These are phyloP conservation scores for Lasioglossum marginatum DNA, from an alignment of 2,888 invertebrate species.

Conservation along the genomic window DNA sequence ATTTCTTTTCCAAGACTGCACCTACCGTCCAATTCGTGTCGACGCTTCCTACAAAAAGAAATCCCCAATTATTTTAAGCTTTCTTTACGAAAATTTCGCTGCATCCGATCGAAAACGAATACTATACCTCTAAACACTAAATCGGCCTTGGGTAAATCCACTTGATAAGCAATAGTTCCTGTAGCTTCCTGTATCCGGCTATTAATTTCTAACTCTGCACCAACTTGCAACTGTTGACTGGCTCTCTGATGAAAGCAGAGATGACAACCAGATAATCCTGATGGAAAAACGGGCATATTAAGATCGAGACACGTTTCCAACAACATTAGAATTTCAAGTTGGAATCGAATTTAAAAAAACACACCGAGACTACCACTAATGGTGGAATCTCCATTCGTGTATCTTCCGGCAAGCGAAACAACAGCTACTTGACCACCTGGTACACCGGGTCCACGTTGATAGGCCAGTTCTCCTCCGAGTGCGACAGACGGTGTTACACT, in stretches of 20 bases:
- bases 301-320: not conserved
- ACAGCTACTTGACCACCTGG: constrained; percentile 96
- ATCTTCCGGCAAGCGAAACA: constrained; percentile 94
- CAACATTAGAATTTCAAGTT: not conserved
- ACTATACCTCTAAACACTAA: constrained; percentile 94
- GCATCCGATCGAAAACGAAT: not conserved
- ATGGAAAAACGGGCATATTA: not conserved
- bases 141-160: constrained; percentile 97
- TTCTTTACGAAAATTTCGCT: not conserved
- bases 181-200: constrained; percentile 95
- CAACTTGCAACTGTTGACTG: constrained; percentile 95
- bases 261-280: constrained; percentile 92
- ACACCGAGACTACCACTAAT: constrained; percentile 85
- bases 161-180: constrained; percentile 97
- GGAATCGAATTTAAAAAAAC: constrained; percentile 46
- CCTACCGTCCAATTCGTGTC: constrained; percentile 97
- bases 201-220: constrained; percentile 97
- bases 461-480: constrained; percentile 97
- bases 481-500: constrained; percentile 93
- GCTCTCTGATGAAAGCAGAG: constrained; percentile 97
- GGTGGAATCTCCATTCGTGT: constrained; percentile 86
- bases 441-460: constrained; percentile 95
- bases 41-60: constrained; percentile 90
- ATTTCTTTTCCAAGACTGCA: constrained; percentile 96
- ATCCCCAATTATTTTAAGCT: not conserved